Conservation (phyloP, 2,797 vertebrate species). For the Luscinia megarhynchos region DNA sequence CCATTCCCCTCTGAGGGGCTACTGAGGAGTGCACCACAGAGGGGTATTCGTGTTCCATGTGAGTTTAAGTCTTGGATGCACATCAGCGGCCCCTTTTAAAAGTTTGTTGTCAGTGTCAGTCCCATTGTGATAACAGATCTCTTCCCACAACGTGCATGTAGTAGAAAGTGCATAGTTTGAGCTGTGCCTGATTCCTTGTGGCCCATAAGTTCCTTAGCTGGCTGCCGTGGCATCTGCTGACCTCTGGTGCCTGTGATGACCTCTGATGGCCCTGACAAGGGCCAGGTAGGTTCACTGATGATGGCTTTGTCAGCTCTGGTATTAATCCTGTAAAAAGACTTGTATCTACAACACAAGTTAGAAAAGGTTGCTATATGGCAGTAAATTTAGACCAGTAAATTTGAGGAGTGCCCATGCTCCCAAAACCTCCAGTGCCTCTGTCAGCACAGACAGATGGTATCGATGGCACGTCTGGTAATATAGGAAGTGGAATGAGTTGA, state of each 20-base stretch:
- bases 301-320: accelerated
- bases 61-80: neutral
- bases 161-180: neutral
- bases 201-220: neutral
- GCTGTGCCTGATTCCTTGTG: neutral
- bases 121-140: neutral
- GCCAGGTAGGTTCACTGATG: too few relatives aligned
- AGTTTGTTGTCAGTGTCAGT: neutral
- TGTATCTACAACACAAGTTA: neutral
- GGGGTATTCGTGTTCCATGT: accelerated
- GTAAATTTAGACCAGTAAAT: neutral
- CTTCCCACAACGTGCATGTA: neutral
- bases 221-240: neutral
- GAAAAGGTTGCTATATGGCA: neutral
- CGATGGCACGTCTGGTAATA: accelerated
- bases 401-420: neutral
- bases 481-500: neutral
- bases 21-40: neutral
- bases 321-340: neutral
- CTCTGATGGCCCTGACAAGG: neutral
- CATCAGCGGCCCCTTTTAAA: neutral
- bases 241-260: accelerated
- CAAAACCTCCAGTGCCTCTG: neutral
- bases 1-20: accelerated
- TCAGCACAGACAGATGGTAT: neutral